phyloP scores from a whole-genome alignment of 2,888 invertebrate species.

The Clunio marinus region DNA sequence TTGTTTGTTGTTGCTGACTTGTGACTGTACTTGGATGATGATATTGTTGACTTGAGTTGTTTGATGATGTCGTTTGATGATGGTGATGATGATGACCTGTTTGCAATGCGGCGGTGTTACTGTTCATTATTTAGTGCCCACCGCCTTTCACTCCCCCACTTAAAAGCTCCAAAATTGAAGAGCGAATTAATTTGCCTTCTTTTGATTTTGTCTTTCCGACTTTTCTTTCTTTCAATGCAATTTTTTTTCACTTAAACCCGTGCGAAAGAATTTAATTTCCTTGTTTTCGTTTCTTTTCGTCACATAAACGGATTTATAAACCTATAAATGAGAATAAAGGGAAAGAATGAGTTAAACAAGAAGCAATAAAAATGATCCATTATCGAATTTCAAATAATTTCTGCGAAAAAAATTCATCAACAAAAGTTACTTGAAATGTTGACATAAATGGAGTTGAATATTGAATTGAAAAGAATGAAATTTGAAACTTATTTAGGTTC shows the following conservation, averaged over 20 bases:
- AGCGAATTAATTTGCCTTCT: too few species aligned
- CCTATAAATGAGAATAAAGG: slow-evolving; percentile 5
- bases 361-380: slow-evolving; percentile 14
- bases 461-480: too few species aligned
- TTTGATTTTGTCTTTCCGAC: not conserved
- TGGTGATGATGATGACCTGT: slow-evolving; percentile 52
- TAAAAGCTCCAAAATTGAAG: not conserved
- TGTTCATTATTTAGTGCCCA: slow-evolving; percentile 48
- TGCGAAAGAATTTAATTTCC: slow-evolving; percentile 2
- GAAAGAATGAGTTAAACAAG: too few species aligned
- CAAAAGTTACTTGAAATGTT: too few species aligned
- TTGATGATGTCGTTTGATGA: slow-evolving; percentile 50
- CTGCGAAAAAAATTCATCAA: slow-evolving; percentile 8
- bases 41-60: slow-evolving; percentile 42
- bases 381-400: slow-evolving; percentile 14
- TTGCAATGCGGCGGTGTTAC: slow-evolving; percentile 49
- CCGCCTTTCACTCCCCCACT: not conserved
- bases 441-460: too few species aligned
- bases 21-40: slow-evolving; percentile 13
- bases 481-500: too few species aligned
- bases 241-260: not conserved
- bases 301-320: slow-evolving; percentile 19
- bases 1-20: slow-evolving; percentile 25
- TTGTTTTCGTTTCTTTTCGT: slow-evolving; percentile 5
- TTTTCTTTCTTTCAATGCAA: not conserved